Evolutionary conservation across 2,113 vertebrate species (phyloP).

Genomic region (Willisornis vidua): DNA sequence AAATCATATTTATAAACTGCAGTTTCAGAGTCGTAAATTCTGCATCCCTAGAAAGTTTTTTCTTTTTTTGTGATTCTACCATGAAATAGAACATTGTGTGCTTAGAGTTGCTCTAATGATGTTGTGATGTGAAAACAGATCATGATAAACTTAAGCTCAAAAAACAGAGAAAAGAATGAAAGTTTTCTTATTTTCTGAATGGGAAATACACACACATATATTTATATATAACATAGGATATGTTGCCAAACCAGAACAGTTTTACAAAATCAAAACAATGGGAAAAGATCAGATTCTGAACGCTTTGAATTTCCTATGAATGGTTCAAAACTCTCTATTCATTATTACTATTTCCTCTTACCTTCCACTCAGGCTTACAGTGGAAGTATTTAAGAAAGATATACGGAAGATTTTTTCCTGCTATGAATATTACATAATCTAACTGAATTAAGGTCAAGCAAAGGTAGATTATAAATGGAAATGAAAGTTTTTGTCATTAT

Average conservation of each 20-base stretch:
- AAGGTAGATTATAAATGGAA: slow-evolving; percentile 60
- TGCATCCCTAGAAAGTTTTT: neutral
- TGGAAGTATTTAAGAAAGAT: slow-evolving; percentile 28
- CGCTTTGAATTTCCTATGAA: slow-evolving; percentile 32
- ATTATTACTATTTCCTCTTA: slow-evolving; percentile 23
- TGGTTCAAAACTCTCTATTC: slow-evolving; percentile 30
- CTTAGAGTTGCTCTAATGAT: neutral
- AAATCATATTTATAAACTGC: neutral
- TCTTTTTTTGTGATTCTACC: neutral
- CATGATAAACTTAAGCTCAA: neutral
- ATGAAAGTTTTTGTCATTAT: slow-evolving; percentile 41
- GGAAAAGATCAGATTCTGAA: neutral
- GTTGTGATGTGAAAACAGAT: neutral
- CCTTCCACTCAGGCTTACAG: neutral
- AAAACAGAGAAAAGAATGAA: neutral
- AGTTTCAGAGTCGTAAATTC: neutral
- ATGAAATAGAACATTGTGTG: neutral
- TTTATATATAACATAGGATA: neutral
- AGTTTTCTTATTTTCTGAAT: neutral
- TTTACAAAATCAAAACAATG: slow-evolving; percentile 14
- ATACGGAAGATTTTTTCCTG: slow-evolving; percentile 12
- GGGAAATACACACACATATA: neutral
- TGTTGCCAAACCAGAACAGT: neutral
- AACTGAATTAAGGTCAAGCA: slow-evolving; percentile 46
- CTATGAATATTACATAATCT: slow-evolving; percentile 56